A percentile compares a stretch with the other conserved stretches of the same genome.
Evolutionary conservation across 1,140 invertebrate species (phyloP).

Genomic region (Temnothorax nylanderi): DNA sequence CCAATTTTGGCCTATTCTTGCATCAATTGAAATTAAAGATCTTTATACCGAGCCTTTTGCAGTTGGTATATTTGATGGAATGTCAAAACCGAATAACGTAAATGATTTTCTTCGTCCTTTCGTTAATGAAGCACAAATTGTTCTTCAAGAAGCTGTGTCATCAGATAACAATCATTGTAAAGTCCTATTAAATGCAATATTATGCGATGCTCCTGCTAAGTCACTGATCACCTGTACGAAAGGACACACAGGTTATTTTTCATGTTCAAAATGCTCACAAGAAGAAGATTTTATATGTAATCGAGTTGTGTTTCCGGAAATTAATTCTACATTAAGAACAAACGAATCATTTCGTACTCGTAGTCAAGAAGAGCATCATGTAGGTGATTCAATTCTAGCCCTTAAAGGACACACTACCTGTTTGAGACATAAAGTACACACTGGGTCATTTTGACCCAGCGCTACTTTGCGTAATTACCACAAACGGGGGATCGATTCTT

Average conservation of each 20-base stretch:
- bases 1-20: neutral
- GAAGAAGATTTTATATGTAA: neutral
- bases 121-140: neutral
- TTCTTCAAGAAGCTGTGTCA: neutral
- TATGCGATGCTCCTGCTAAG: neutral
- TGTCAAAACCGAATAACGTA: neutral
- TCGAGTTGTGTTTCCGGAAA: neutral
- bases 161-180: neutral
- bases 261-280: neutral
- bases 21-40: neutral
- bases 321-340: neutral
- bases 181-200: neutral
- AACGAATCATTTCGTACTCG: neutral
- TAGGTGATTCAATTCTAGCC: neutral
- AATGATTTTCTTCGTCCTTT: slow-evolving; percentile 4
- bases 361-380: neutral
- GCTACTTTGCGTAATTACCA: no score
- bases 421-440: no score
- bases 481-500: no score
- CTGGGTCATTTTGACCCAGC: no score
- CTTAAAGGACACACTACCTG: no score
- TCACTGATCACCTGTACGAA: neutral
- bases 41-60: neutral
- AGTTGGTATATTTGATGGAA: neutral
- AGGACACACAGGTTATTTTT: neutral